Evolutionary conservation across 2,113 vertebrate species (phyloP), one percentile per base, ranked within the genome.

Genomic region (Agelaius tricolor): DNA sequence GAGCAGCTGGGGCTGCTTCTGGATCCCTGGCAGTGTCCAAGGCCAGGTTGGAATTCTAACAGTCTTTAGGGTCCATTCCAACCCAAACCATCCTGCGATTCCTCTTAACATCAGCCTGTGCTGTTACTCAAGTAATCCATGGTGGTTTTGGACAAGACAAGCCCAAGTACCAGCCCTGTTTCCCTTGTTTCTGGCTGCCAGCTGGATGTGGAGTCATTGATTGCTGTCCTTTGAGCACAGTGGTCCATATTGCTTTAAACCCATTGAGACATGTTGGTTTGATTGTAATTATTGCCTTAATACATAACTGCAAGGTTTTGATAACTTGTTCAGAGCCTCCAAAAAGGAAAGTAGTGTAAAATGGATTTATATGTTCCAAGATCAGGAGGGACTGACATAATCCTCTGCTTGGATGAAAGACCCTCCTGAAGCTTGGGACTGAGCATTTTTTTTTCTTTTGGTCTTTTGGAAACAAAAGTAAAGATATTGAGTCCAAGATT

Each of bases 261-360:
- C 54, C 30, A 5, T 26, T 55, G 31, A 28, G 15, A 27, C 5
- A 9, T 1, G 0, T 28, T 13, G 13, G 23, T 54, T 52, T 37
- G 44, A 17, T 46, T 49, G 31, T n/a, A 30, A 35, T 35, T 43
- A 46, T n/a, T 80, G 28, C 52, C 22, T 51, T 59, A 6, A n/a
- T 46, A 16, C 3, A 4, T 44, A 59, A 58, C 54, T 65, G 35
- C 74, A 37, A 27, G 66, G 7, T 39, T 71, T 72, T 54, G 55
- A 63, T 30, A 22, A 5, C 7, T 22, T 19, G 4, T 26, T 47
- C 41, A 43, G 65, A n/a, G 23, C 43, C n/a, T 69, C 18, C 54
- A 43, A 9, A 51, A 67, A 39, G 39, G 20, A 47, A 41, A 35
- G 35, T 28, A 73, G 15, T 24, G 19, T 54, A 28, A 83, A 79